Conservation (phyloP, 92 coral and sea anemone genomes). For the Epizoanthus fatuus region DNA sequence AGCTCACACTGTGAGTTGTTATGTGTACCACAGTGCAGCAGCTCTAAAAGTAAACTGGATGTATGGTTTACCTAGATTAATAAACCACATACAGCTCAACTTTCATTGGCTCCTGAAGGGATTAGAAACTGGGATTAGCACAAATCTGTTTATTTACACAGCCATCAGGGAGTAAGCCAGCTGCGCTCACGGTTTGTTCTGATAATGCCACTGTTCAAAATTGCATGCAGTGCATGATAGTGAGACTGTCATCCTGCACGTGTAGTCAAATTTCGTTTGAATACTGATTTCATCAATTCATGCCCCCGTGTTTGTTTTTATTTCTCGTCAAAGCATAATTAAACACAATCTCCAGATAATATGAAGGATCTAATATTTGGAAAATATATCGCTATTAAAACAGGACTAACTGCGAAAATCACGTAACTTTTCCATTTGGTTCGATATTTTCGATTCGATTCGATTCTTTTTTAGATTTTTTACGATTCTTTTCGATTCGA, state of each 20-base stretch:
- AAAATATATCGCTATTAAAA: no score
- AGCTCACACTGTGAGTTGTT: constrained; percentile 19
- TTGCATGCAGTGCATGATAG: background rate
- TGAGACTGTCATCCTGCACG: background rate
- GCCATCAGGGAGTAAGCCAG: constrained; percentile 23
- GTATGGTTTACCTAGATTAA: constrained; percentile 26
- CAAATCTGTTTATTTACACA: constrained; percentile 40
- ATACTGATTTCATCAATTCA: no score
- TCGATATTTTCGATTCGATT: no score
- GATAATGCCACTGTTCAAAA: background rate
- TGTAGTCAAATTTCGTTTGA: no score
- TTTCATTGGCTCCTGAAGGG: constrained; percentile 34
- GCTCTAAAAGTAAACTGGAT: constrained; percentile 30
- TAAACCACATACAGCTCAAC: background rate
- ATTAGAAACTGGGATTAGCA: constrained; percentile 30
- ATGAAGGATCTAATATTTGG: no score
- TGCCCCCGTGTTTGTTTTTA: no score
- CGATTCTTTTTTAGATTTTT: no score
- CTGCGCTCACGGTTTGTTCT: constrained; percentile 20
- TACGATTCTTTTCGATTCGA: no score
- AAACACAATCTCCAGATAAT: no score
- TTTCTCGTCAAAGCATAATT: no score
- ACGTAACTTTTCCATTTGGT: no score
- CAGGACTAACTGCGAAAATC: no score
- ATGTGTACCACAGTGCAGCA: constrained; percentile 14